Conservation (phyloP, 2,113 vertebrate genomes). For the Callionymus lyra region DNA sequence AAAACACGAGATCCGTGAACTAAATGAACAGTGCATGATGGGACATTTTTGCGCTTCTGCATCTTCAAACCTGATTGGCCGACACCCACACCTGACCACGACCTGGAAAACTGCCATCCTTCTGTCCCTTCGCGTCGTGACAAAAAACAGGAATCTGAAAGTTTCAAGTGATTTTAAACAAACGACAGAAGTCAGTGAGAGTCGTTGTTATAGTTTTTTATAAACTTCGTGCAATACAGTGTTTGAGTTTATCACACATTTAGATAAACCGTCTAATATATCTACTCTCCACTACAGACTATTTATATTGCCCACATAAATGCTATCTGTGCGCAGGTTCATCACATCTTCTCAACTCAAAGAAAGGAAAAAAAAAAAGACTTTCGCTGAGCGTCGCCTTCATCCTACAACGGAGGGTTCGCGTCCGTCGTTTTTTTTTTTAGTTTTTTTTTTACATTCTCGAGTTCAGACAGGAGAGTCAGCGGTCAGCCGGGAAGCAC, state of each 20-base stretch:
- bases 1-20: too few relatives aligned
- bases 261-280: conserved; percentile 70
- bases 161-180: conserved; percentile 5
- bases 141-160: too few relatives aligned
- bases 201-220: conserved; percentile 59
- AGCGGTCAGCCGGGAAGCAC: conserved; percentile 54
- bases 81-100: too few relatives aligned
- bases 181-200: conserved; percentile 52
- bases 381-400: conserved; percentile 47
- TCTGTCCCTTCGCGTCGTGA: too few relatives aligned
- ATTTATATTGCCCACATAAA: conserved; percentile 70
- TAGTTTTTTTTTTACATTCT: conserved; percentile 49
- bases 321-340: conserved; percentile 65
- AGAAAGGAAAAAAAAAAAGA: conserved; percentile 35
- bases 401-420: conserved; percentile 8
- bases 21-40: too few relatives aligned
- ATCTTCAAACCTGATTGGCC: too few relatives aligned
- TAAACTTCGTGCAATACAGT: conserved; percentile 76
- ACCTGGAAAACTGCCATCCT: too few relatives aligned
- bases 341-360: conserved; percentile 51
- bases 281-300: conserved; percentile 70
- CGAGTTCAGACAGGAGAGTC: conserved; percentile 40
- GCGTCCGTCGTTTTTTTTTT: conserved; percentile 25
- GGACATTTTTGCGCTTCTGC: too few relatives aligned
- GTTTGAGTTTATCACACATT: conserved; percentile 73